Evolutionary conservation across 1,140 invertebrate genomes (phyloP).

Genomic region (Lepeophtheirus salmonis): DNA sequence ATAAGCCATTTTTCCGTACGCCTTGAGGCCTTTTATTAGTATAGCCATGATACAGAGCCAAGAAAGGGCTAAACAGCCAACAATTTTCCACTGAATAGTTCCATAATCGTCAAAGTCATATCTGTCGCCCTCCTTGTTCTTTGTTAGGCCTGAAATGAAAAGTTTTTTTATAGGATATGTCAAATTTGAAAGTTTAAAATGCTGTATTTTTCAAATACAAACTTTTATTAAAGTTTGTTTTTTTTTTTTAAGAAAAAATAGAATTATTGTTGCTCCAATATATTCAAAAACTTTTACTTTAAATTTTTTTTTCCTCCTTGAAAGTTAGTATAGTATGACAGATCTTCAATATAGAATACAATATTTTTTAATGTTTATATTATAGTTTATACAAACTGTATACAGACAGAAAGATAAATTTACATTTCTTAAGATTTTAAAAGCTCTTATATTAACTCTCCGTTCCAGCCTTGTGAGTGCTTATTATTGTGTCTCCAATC

Average conservation of each 20-base stretch:
- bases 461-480: no score
- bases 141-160: not conserved
- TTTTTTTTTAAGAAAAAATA: not conserved
- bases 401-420: no score
- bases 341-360: no score
- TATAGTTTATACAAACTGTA: no score
- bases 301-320: not conserved
- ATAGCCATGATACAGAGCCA: not conserved
- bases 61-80: conserved; percentile 19
- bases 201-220: not conserved
- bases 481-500: no score
- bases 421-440: no score
- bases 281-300: not conserved
- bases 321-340: not conserved
- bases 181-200: not conserved
- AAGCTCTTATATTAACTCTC: no score
- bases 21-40: conserved; percentile 6
- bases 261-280: not conserved
- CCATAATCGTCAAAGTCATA: conserved; percentile 23
- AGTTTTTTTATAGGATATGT: no score
- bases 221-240: not conserved
- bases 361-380: no score
- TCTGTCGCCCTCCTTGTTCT: not conserved
- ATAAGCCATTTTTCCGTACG: conserved; percentile 20
- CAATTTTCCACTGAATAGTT: conserved; percentile 36